Evolutionary conservation across 2,113 vertebrate genomes (phyloP), one percentile per base, ranked within the genome.

Genomic region (Rhombomys opimus): DNA sequence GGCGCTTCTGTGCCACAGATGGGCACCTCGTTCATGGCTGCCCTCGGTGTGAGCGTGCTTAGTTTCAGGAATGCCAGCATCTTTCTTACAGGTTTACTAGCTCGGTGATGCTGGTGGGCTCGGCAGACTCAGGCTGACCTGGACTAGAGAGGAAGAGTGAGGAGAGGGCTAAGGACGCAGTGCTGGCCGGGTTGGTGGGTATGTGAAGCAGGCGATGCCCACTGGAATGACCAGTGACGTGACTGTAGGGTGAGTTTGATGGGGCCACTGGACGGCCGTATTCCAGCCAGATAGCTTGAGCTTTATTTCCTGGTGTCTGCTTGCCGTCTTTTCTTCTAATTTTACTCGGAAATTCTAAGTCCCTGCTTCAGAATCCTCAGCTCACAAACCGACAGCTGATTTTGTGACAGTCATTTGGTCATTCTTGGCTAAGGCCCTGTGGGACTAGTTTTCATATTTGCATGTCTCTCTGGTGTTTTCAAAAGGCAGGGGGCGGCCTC

Each of bases 391-490:
- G 41, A 87, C 38, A 57, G 46, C 61, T 67, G 17, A 32, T 70
- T 95, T 82, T 89, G 73, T 90, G 52, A 68, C 25, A 76, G 65
- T 13, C 20, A 10, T 46, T 95, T 75, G 13, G 7, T 67, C 70
- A 14, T 94, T 87, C 82, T 95, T 95, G 67, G 67, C 30, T 65
- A 10, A 80, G 67, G 65, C 68, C 22, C 76, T 46, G 41, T 63
- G 38, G 27, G n/a, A 1, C 81, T 90, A 88, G 68, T 90, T 94
- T 96, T 95, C 57, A 32, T 90, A 92, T 93, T 32, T 80, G 14
- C 73, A 63, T 52, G 1, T 89, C 84, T 92, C 30, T 87, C 35
- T 70, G 73, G 52, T 78, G 17, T 70, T 91, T 96, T 67, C 38
- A 32, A 89, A 89, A 93, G 59, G 52, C 13, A 77, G 41, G 61